Conservation (phyloP, 2,888 invertebrate species). For the Saturnia japonica region DNA sequence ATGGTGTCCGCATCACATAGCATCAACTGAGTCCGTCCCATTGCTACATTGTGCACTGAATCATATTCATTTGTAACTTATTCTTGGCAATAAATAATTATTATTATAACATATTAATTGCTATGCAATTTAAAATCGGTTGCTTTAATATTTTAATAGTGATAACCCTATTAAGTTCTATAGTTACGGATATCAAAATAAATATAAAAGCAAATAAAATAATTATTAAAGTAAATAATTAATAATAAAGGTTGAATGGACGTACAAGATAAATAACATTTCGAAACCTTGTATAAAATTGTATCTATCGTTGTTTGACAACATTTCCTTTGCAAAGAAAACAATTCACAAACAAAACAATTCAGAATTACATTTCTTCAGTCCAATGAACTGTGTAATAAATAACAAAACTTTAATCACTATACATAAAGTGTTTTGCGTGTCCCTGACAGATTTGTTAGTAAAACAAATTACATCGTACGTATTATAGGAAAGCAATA, state of each 20-base stretch:
- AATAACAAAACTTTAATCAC: neutral
- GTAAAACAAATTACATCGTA: neutral
- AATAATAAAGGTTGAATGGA: neutral
- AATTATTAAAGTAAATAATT: neutral
- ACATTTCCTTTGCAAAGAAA: neutral
- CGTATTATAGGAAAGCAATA: neutral
- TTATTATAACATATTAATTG: neutral
- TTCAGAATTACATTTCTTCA: neutral
- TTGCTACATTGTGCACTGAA: no score
- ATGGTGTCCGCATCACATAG: no score
- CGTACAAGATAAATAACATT: neutral
- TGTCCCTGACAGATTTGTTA: slow-evolving; percentile 2
- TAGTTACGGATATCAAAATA: neutral
- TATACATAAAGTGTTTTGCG: neutral
- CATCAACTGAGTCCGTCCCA: no score
- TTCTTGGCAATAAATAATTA: no score
- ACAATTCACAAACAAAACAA: neutral
- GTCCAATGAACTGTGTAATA: neutral
- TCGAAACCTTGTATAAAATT: neutral
- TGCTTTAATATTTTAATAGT: neutral
- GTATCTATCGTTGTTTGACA: neutral
- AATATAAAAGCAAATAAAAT: neutral
- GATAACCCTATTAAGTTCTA: neutral
- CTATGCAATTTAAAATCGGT: neutral
- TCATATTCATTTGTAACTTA: no score